These are phyloP conservation scores for Himalopsyche anomala DNA, from an alignment of 2,888 invertebrate species.

Conservation along the genomic window DNA sequence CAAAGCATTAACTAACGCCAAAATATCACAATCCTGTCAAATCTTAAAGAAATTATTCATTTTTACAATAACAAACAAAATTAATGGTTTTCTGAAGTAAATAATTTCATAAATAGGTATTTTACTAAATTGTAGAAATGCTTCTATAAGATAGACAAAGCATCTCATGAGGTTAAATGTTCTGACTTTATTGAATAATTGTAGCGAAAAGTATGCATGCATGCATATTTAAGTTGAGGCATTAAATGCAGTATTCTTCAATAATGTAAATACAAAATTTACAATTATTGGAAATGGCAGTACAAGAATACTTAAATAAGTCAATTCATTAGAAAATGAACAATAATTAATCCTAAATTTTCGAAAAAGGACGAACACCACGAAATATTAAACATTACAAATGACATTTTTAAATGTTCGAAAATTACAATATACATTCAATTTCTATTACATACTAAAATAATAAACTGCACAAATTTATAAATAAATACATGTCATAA, in stretches of 20 bases:
- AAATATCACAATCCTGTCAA: slow-evolving; percentile 43
- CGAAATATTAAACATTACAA: slow-evolving; percentile 8
- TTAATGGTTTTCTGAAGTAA: not conserved
- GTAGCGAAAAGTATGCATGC: not conserved
- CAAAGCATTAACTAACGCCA: slow-evolving; percentile 33
- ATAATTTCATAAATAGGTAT: not conserved
- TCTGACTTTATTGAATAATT: not conserved
- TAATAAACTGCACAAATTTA: slow-evolving; percentile 11
- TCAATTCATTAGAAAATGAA: slow-evolving; percentile 45
- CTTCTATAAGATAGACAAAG: not conserved
- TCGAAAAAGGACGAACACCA: slow-evolving; percentile 10
- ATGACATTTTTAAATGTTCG: not conserved
- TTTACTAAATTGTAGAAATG: not conserved
- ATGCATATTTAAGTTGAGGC: not conserved
- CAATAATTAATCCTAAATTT: slow-evolving; percentile 46
- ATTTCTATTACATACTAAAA: slow-evolving; percentile 7
- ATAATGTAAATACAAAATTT: slow-evolving; percentile 2
- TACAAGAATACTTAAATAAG: slow-evolving; percentile 47
- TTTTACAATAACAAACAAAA: slow-evolving; percentile 8
- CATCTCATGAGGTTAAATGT: not conserved
- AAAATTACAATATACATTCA: not conserved
- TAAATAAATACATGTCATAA: slow-evolving; percentile 2
- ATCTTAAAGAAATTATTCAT: slow-evolving; percentile 19
- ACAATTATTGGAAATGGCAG: slow-evolving; percentile 38
- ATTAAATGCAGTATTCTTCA: slow-evolving; percentile 27